Conservation (phyloP, 2,888 invertebrate species). For the Argyresthia albistria region DNA sequence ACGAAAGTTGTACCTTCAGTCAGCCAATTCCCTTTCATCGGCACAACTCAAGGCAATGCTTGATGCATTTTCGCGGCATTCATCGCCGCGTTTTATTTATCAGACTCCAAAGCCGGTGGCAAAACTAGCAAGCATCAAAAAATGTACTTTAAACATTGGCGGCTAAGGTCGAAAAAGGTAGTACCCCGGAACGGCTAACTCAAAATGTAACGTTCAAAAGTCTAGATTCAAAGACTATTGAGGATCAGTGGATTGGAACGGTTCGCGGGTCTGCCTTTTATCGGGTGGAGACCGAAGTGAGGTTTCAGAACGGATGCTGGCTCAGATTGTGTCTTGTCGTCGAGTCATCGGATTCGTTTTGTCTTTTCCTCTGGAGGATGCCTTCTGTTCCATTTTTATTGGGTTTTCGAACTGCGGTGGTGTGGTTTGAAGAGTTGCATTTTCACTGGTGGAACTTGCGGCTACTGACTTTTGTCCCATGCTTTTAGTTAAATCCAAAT, state of each 20-base stretch:
- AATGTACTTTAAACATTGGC: background rate
- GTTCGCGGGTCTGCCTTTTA: conserved; percentile 24
- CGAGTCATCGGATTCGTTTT: conserved; percentile 1
- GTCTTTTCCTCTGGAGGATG: no score
- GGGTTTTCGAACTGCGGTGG: background rate
- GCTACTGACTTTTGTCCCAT: no score
- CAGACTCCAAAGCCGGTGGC: conserved; percentile 4
- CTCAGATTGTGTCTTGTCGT: conserved; percentile 8
- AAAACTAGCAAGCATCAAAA: background rate
- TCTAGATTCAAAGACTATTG: conserved; percentile 16
- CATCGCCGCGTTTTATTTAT: conserved; percentile 5
- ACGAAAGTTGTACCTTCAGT: no score
- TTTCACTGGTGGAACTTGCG: no score
- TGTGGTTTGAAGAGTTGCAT: no score
- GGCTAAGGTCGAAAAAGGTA: background rate
- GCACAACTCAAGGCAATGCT: no score
- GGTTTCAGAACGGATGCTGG: conserved; percentile 17
- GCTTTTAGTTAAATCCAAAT: no score
- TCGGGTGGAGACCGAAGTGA: background rate
- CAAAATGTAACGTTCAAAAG: conserved; percentile 1
- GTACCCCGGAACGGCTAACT: conserved; percentile 1
- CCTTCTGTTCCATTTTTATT: background rate
- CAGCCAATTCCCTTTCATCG: no score
- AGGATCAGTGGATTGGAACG: conserved; percentile 33
- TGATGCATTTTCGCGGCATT: background rate